These are phyloP conservation scores for Drosophila erecta DNA, from an alignment of 1,140 invertebrate species.

Conservation along the genomic window DNA sequence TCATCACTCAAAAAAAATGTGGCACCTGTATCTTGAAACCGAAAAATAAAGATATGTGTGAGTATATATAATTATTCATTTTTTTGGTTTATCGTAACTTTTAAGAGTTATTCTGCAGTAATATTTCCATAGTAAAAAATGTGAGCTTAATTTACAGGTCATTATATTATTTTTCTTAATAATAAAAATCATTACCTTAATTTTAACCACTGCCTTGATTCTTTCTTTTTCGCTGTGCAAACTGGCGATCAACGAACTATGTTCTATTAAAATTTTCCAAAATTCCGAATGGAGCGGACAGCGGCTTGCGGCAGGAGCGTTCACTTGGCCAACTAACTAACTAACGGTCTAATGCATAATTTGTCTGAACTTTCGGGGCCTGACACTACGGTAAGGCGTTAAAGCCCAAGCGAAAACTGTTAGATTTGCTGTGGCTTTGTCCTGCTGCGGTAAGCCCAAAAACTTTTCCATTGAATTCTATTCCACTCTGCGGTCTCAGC, in stretches of 20 bases:
- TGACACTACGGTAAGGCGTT: constrained; percentile 49
- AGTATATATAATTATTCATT: too few relatives aligned
- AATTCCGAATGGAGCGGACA: constrained; percentile 34
- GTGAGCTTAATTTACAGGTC: too few relatives aligned
- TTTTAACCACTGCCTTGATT: too few relatives aligned
- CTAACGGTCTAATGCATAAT: constrained; percentile 79
- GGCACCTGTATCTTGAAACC: background rate
- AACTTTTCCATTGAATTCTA: constrained; percentile 78
- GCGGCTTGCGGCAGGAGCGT: constrained; percentile 9
- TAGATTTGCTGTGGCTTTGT: constrained; percentile 61
- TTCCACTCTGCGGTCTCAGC: constrained; percentile 70
- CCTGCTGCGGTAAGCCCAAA: constrained; percentile 55
- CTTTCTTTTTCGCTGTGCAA: background rate
- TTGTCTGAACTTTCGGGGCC: constrained; percentile 72
- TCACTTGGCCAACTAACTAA: constrained; percentile 62
- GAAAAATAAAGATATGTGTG: background rate
- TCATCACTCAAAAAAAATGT: background rate
- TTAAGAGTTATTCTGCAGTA: too few relatives aligned
- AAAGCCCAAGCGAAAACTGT: constrained; percentile 38
- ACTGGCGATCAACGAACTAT: background rate
- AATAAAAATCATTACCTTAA: too few relatives aligned
- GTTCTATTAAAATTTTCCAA: constrained; percentile 44
- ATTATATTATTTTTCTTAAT: too few relatives aligned
- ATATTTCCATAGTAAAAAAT: too few relatives aligned
- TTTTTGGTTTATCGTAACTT: too few relatives aligned